Evolutionary conservation across 2,888 invertebrate species (phyloP), one percentile per base, ranked within the genome.

Genomic region (Epirrita christyi): DNA sequence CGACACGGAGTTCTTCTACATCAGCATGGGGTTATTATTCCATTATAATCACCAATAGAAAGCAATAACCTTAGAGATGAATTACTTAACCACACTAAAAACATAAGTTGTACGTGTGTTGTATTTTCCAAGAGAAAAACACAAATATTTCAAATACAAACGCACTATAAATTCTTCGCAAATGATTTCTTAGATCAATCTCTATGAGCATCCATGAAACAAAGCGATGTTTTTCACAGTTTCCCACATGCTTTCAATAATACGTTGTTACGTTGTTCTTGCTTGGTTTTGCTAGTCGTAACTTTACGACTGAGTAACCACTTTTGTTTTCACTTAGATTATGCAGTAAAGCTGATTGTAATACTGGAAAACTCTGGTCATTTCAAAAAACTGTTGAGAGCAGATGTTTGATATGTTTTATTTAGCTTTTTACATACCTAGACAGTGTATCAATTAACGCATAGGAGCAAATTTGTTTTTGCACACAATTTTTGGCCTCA

Each of bases 231-330:
- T 75, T 80, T 79, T 76, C 67, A 56, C 38, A 53, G 49, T 61
- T 62, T 83, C 83, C 66, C 86, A 83, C 73, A 56, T 66, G 75
- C 86, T 85, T 86, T 86, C 86, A 78, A 51, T 65, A 64, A 69
- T 63, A 43, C 63, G 72, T 76, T 75, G 73, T 66, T 49, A 40
- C 8, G 29, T 34, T 28, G 59, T 54, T 59, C 54, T 58, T 58
- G 52, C 45, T 66, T 71, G 64, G 42, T 47, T 71, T 81, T 78
- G 72, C 78, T 81, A 59, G 44, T 52, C 48, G 46, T 58, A 47
- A 61, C 67, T 61, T 51, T 43, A 55, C 55, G 29, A 51, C 52
- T 57, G 48, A 46, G 57, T 49, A 63, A 14, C 21, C 50, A 73
- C 74, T 72, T 69, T 71, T 71, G 71, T 75, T 79, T 77, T 80